Evolutionary conservation across 2,113 vertebrate species (phyloP).

Genomic region (Potamarius usumacintae): DNA sequence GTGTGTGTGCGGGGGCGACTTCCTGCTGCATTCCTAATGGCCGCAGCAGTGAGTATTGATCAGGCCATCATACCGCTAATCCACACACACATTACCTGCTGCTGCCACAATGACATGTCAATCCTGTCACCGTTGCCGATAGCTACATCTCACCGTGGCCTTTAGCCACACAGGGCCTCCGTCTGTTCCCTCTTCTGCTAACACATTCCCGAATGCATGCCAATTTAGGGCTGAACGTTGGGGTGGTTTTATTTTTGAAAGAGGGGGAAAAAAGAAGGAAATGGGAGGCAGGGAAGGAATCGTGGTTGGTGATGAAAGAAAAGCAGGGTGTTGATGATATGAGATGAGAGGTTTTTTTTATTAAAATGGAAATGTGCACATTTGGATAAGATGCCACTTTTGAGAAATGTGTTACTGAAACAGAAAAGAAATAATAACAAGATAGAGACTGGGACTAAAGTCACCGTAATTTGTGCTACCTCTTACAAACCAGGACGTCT

Average conservation of each 20-base stretch:
- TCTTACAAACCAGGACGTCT: no score
- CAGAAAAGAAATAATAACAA: background rate
- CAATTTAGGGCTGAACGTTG: constrained; percentile 82
- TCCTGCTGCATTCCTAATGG: constrained; percentile 95
- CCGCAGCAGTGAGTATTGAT: constrained; percentile 91
- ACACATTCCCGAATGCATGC: constrained; percentile 68
- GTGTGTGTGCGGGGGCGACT: constrained; percentile 79
- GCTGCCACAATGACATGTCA: constrained; percentile 82
- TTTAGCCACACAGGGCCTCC: constrained; percentile 50
- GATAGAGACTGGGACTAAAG: no score
- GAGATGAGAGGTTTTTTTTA: background rate
- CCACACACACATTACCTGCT: constrained; percentile 97
- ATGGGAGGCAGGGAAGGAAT: background rate
- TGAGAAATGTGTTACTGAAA: background rate
- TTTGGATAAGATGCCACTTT: background rate
- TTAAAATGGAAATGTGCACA: background rate
- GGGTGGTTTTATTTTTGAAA: constrained; percentile 51
- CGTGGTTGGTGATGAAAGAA: constrained; percentile 32
- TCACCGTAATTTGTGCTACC: no score
- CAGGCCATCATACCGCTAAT: constrained; percentile 97
- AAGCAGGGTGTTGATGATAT: background rate
- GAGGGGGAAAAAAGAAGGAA: background rate
- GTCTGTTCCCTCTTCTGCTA: constrained; percentile 52
- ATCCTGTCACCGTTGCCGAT: constrained; percentile 76
- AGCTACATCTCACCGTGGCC: constrained; percentile 72